phyloP scores from a whole-genome alignment of 2,888 invertebrate species.

The Homarus gammarus region DNA sequence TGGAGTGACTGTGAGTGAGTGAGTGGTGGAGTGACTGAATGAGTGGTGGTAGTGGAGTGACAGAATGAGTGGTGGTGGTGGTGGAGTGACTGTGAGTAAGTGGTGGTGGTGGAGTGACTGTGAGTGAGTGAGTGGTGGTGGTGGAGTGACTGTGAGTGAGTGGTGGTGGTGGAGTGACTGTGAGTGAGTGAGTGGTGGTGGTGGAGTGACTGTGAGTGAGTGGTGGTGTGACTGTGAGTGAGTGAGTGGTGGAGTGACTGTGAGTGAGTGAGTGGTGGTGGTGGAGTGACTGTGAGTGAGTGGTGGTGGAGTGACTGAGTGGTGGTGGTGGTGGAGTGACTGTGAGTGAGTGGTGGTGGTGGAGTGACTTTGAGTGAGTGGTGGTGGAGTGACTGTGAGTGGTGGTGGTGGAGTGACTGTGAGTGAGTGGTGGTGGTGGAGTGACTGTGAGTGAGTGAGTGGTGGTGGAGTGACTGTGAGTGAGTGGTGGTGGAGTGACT shows the following conservation, averaged over 20 bases:
- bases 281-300: background rate
- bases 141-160: slow-evolving; percentile 17
- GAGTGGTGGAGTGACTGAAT: background rate
- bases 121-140: background rate
- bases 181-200: background rate
- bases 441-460: too few relatives aligned
- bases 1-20: too few relatives aligned
- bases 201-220: background rate
- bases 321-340: too few relatives aligned
- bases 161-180: background rate
- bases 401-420: too few relatives aligned
- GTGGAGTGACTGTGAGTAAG: background rate
- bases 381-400: too few relatives aligned
- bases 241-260: background rate
- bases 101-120: background rate
- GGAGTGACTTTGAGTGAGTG: too few relatives aligned
- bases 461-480: too few relatives aligned
- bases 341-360: too few relatives aligned
- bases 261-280: background rate
- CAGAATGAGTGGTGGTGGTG: background rate
- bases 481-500: too few relatives aligned
- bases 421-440: too few relatives aligned
- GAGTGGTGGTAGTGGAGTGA: background rate
- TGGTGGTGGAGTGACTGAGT: too few relatives aligned
- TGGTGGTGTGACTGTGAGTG: background rate